These are phyloP conservation scores for Rhodeus uyekii DNA, from an alignment of 2,797 vertebrate species.

Conservation along the genomic window DNA sequence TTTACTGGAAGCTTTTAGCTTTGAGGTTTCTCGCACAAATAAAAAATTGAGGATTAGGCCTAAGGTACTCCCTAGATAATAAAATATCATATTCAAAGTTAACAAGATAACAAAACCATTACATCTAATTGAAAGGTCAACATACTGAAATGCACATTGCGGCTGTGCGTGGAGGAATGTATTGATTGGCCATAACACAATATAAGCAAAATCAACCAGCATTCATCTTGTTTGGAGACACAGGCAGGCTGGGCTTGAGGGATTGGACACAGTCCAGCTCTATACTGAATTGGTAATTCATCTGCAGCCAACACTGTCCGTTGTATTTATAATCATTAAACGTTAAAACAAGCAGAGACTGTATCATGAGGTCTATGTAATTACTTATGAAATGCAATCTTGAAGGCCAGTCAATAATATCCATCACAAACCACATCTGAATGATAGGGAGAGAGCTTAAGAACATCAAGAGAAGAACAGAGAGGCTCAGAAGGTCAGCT, in stretches of 20 bases:
- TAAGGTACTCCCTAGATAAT: conserved; percentile 18
- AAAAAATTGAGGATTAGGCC: neutral
- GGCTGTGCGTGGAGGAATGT: conserved; percentile 19
- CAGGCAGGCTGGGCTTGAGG: conserved; percentile 17
- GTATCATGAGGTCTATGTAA: conserved; percentile 18
- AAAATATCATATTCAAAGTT: conserved; percentile 32
- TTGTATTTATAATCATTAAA: conserved; percentile 42
- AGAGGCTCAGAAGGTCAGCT: conserved; percentile 25
- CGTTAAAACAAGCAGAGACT: conserved; percentile 17
- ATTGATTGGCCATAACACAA: conserved; percentile 54
- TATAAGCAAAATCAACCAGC: conserved; percentile 30
- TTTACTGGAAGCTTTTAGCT: neutral
- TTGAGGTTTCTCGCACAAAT: neutral
- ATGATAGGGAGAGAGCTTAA: neutral
- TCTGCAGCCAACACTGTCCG: neutral
- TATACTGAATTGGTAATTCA: conserved; percentile 43
- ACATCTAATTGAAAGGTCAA: conserved; percentile 43
- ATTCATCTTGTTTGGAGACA: conserved; percentile 45
- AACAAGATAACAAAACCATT: conserved; percentile 31
- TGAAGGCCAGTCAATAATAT: conserved; percentile 4
- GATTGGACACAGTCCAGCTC: conserved; percentile 39
- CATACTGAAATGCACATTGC: conserved; percentile 24
- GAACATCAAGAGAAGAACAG: conserved; percentile 4
- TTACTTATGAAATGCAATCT: conserved; percentile 23
- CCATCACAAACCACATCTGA: conserved; percentile 28